These are phyloP conservation scores for Brachyptera risi DNA, from an alignment of 2,888 invertebrate genomes.

Conservation along the genomic window DNA sequence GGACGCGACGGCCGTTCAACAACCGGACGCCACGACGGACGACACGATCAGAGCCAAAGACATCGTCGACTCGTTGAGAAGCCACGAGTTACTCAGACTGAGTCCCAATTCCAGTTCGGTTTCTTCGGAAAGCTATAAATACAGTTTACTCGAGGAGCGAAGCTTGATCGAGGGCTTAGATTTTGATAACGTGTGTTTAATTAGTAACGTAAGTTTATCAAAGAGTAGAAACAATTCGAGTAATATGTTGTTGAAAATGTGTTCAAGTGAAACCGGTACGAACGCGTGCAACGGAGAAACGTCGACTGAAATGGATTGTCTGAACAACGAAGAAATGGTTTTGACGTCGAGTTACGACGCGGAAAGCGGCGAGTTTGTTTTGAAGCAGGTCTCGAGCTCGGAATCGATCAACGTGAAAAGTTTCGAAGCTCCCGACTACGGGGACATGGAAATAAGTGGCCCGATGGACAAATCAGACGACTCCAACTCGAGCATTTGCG, in stretches of 20 bases:
- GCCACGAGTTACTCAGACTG: not conserved
- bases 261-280: too few relatives aligned
- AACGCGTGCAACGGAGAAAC: not conserved
- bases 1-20: too few relatives aligned
- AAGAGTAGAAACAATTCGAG: too few relatives aligned
- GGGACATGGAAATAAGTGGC: not conserved
- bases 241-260: not conserved
- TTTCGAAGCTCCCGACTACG: conserved; percentile 4
- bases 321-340: conserved; percentile 1
- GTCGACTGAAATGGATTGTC: not conserved
- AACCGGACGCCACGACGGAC: conserved; percentile 35
- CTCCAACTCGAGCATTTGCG: not conserved
- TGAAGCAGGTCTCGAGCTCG: conserved; percentile 9
- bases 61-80: conserved; percentile 1
- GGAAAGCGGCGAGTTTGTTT: conserved; percentile 1
- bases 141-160: not conserved
- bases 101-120: not conserved
- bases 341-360: conserved; percentile 4
- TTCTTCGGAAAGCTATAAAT: not conserved
- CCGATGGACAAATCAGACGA: not conserved
- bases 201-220: too few relatives aligned
- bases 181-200: not conserved
- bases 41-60: not conserved
- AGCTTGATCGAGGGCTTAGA: not conserved
- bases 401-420: conserved; percentile 10